These are phyloP conservation scores for Peromyscus melanophrys DNA, from an alignment of 2,797 vertebrate species.

Conservation along the genomic window DNA sequence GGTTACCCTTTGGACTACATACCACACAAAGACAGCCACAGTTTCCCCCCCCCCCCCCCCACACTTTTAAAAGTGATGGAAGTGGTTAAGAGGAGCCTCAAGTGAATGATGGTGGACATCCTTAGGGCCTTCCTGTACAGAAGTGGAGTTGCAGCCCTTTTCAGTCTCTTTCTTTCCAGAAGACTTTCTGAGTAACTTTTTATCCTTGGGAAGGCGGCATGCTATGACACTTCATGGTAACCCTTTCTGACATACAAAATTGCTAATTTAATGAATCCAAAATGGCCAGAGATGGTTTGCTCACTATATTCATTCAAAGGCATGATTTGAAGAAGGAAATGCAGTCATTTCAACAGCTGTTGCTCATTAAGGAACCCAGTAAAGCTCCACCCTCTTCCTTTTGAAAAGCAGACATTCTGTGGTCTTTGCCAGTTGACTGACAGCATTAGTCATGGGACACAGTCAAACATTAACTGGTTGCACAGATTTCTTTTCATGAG, in stretches of 20 bases:
- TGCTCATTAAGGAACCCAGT: background rate
- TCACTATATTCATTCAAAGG: background rate
- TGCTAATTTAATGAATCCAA: background rate
- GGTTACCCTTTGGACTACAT: background rate
- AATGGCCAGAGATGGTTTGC: background rate
- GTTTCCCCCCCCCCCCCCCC: no score
- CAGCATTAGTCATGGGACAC: background rate
- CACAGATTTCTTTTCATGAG: background rate
- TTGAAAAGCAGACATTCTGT: background rate
- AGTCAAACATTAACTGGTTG: slow-evolving; percentile 75
- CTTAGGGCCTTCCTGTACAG: background rate
- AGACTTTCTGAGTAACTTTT: background rate
- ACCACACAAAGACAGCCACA: background rate
- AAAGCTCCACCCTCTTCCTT: background rate
- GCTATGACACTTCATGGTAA: background rate
- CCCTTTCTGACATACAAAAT: background rate
- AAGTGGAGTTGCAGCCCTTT: background rate
- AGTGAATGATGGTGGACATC: background rate
- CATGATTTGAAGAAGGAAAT: background rate
- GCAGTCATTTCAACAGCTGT: background rate
- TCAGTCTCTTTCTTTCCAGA: background rate
- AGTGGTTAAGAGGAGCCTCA: background rate
- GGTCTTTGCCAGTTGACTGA: fast-evolving
- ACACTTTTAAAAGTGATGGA: background rate
- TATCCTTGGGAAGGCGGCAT: background rate